A percentile compares a stretch with the other conserved stretches of the same genome.
phyloP scores from a whole-genome alignment of 2,113 vertebrate genomes.

The Neodon shergylaensis region DNA sequence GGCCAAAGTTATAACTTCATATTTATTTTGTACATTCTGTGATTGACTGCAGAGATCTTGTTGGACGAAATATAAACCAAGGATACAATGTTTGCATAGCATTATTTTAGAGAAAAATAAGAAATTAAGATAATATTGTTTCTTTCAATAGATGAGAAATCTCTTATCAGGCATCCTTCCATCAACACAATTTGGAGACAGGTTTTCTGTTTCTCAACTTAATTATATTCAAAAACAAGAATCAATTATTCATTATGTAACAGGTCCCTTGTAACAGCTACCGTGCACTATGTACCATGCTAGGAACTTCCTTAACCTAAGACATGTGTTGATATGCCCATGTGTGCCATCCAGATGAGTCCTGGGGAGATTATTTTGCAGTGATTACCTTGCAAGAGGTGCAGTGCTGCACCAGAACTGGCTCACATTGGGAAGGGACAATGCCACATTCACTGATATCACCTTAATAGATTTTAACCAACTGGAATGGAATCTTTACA shows the following conservation, averaged over 20 bases:
- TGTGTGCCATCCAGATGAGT: background rate
- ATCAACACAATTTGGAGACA: background rate
- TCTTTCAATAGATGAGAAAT: background rate
- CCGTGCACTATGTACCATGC: fast-evolving
- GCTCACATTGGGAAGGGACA: too few species aligned
- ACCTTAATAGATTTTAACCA: background rate
- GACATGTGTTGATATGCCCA: fast-evolving
- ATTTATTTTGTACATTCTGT: slow-evolving; percentile 47
- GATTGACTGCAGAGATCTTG: background rate
- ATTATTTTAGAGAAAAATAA: background rate
- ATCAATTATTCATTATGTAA: background rate
- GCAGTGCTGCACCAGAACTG: fast-evolving
- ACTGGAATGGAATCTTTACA: background rate
- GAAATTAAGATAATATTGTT: slow-evolving; percentile 13
- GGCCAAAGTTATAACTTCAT: background rate
- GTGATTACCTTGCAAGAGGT: background rate
- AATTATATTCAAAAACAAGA: background rate
- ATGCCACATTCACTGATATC: background rate
- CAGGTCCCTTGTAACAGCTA: too few species aligned
- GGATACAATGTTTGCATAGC: background rate
- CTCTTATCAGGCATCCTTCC: background rate
- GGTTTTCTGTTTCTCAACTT: background rate
- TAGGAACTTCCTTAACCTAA: background rate
- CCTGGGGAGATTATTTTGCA: background rate
- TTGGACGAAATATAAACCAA: background rate